These are phyloP conservation scores for Phenacoccus solenopsis DNA, from an alignment of 1,140 invertebrate species.

Conservation along the genomic window DNA sequence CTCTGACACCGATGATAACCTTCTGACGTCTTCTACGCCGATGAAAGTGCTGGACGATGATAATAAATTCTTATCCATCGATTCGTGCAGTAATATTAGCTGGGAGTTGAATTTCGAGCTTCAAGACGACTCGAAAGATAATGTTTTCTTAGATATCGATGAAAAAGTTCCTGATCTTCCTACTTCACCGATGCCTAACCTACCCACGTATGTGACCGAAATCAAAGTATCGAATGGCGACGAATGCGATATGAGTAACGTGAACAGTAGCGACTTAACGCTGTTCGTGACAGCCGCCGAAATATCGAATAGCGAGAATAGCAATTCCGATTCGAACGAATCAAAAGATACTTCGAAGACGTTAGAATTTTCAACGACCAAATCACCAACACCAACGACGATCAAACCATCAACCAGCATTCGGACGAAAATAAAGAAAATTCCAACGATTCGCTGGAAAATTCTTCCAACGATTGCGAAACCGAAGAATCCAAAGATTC, in stretches of 20 bases:
- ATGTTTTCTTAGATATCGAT: not conserved
- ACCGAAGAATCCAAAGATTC: not conserved
- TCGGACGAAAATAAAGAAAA: not conserved
- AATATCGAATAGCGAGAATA: not conserved
- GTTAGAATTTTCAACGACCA: not conserved
- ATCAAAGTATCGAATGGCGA: constrained; percentile 35
- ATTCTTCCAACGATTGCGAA: not conserved
- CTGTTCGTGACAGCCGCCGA: not conserved
- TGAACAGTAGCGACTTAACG: not conserved
- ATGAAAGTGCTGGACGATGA: constrained; percentile 19
- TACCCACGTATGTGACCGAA: constrained; percentile 38
- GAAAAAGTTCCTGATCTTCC: constrained; percentile 23
- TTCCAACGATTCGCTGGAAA: not conserved
- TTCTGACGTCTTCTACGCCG: constrained; percentile 25
- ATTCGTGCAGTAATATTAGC: not conserved
- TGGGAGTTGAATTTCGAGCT: not conserved
- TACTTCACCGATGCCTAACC: constrained; percentile 29
- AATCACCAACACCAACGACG: not conserved
- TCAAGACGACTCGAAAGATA: not conserved
- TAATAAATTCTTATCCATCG: not conserved
- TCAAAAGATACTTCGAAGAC: not conserved
- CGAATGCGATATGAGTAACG: not conserved
- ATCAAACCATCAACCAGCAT: not conserved
- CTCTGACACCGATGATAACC: constrained; percentile 21
- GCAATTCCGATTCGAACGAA: not conserved